Evolutionary conservation across 1,140 invertebrate species (phyloP), one percentile per base, ranked within the genome.

Genomic region (Leptoteleia sp.): DNA sequence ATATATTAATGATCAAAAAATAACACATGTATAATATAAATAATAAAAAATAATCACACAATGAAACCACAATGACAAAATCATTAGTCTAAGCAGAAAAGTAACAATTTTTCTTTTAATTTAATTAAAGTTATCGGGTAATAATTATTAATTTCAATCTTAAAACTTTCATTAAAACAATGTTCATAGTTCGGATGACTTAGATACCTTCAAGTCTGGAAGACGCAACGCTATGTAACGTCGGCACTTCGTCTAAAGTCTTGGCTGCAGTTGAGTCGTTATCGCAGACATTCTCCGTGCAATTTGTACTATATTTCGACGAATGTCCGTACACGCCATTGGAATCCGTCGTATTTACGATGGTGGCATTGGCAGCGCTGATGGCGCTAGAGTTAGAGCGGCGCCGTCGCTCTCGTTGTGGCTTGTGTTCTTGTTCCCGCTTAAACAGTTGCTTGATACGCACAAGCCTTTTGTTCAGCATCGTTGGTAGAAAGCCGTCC

Each of bases 361-460:
- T 40, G 16, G 31, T 12, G 15, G 27, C 27, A n/a, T 29, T 19
- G 11, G 25, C 19, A n/a, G 29, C 48, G 48, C 31, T 7, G 6
- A 33, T 22, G 13, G 1, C 33, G 12, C 43, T 52, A 15, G 35
- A 61, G 7, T 22, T 68, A 2, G 62, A 67, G 0, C 47, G 13
- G 0, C 55, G 55, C 0, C 61, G 55, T 27, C 52, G 17, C 4
- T 57, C 62, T 0, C 35, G 52, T 11, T 8, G 33, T 43, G 65
- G 55, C 15, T 45, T 71, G 5, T 17, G 40, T 33, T 80, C 72
- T 8, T 85, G 81, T 11, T 87, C 86, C 9, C 85, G 86, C 19
- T 84, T 86, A 15, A 90, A 89, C 0, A 90, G 64, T 27, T 88
- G 86, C 7, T 79, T 81, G 1, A 89, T 76, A 3, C 84, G 81